A percentile compares a stretch with the other conserved stretches of the same genome.
These are phyloP conservation scores for Antitype chi DNA, from an alignment of 2,888 invertebrate species.

Conservation along the genomic window DNA sequence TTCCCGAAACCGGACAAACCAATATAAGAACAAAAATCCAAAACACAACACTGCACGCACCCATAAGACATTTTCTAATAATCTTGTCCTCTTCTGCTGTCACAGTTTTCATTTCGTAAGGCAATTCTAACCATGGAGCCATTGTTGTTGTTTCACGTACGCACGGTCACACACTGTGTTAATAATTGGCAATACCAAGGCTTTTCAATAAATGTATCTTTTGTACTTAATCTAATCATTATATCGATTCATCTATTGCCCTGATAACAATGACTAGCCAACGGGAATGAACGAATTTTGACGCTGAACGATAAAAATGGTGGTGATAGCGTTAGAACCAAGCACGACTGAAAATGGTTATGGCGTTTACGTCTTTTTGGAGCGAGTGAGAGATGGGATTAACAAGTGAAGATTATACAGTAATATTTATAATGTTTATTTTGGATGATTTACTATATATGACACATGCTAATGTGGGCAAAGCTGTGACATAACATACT, in stretches of 20 bases:
- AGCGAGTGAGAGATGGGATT: neutral
- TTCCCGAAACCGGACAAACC: constrained; percentile 26
- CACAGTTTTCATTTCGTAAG: constrained; percentile 81
- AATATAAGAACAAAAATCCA: constrained; percentile 42
- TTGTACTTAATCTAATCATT: constrained; percentile 74
- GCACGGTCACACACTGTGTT: constrained; percentile 66
- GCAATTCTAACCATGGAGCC: constrained; percentile 82
- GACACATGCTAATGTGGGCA: neutral
- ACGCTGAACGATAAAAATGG: constrained; percentile 10
- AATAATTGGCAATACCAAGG: constrained; percentile 55
- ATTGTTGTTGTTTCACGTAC: constrained; percentile 68
- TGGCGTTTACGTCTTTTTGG: constrained; percentile 1
- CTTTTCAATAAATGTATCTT: constrained; percentile 73
- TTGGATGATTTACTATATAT: neutral
- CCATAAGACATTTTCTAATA: constrained; percentile 84
- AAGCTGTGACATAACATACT: neutral
- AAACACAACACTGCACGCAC: constrained; percentile 76
- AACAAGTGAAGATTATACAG: neutral
- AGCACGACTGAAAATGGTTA: neutral
- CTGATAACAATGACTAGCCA: constrained; percentile 42
- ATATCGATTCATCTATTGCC: constrained; percentile 74
- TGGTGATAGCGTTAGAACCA: neutral
- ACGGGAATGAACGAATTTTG: constrained; percentile 32
- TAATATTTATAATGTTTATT: neutral
- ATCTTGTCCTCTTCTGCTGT: constrained; percentile 82